Evolutionary conservation across 1,140 invertebrate genomes (phyloP).

Genomic region (Hyles vespertilio): DNA sequence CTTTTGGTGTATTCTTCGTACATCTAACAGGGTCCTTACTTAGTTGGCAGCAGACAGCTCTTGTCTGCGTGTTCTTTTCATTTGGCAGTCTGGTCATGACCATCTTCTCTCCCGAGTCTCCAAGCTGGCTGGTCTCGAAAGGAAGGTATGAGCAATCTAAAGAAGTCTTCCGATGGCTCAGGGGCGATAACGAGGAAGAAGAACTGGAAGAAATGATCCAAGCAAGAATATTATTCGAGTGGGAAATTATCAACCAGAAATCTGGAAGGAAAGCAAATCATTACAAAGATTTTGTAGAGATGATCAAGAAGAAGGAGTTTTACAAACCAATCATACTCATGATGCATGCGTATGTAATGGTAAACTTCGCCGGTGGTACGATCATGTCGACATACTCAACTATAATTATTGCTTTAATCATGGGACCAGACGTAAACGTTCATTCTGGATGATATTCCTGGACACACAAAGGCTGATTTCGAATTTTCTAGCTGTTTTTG

Average conservation of each 20-base stretch:
- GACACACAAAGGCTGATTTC: constrained; percentile 73
- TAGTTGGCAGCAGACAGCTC: constrained; percentile 73
- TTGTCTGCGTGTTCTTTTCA: constrained; percentile 64
- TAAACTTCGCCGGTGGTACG: constrained; percentile 43
- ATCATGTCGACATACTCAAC: constrained; percentile 82
- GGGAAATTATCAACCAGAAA: constrained; percentile 26
- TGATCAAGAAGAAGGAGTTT: constrained; percentile 46
- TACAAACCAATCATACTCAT: constrained; percentile 55
- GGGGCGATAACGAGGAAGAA: constrained; percentile 57
- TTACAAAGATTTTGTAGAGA: constrained; percentile 17
- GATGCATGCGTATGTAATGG: constrained; percentile 48
- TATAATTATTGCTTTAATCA: constrained; percentile 71
- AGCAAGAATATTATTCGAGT: constrained; percentile 24
- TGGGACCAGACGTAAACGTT: constrained; percentile 68
- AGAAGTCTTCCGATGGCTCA: constrained; percentile 63
- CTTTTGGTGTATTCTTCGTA: constrained; percentile 70
- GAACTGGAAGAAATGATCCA: constrained; percentile 56
- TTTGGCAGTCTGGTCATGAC: constrained; percentile 61
- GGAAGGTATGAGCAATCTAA: constrained; percentile 63
- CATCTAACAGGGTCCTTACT: constrained; percentile 76
- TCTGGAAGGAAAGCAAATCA: constrained; percentile 14
- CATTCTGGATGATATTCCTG: constrained; percentile 78
- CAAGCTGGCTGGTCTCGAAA: constrained; percentile 79
- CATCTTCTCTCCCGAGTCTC: constrained; percentile 80
- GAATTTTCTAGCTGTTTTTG: constrained; percentile 41